These are phyloP conservation scores for Lutraria rhynchaena DNA, from an alignment of 1,140 invertebrate genomes.

Conservation along the genomic window DNA sequence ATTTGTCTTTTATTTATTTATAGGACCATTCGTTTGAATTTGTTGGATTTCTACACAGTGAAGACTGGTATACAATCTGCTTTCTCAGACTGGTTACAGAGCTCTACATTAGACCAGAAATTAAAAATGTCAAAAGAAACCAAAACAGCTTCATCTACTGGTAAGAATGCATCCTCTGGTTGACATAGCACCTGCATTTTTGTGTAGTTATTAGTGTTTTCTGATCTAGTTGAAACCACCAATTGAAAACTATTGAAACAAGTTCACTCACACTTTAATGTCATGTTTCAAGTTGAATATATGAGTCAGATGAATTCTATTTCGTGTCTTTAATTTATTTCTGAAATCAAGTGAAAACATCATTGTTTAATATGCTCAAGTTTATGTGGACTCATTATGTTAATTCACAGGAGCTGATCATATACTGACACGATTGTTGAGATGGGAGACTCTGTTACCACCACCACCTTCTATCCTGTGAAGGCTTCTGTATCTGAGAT, in stretches of 20 bases:
- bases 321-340: no score
- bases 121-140: constrained; percentile 13
- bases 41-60: constrained; percentile 85
- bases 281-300: no score
- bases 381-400: no score
- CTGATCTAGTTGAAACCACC: no score
- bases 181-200: no score
- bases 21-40: constrained; percentile 87
- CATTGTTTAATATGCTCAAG: no score
- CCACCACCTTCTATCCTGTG: constrained; percentile 68
- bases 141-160: background rate
- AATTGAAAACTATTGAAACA: no score
- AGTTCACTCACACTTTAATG: no score
- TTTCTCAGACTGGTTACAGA: constrained; percentile 25
- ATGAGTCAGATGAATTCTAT: no score
- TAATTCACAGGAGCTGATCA: constrained; percentile 72
- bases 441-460: constrained; percentile 84
- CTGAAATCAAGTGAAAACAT: no score
- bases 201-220: no score
- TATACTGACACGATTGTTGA: constrained; percentile 82
- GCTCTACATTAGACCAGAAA: background rate
- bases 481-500: constrained; percentile 75
- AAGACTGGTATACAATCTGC: constrained; percentile 63
- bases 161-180: background rate
- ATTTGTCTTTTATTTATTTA: constrained; percentile 16